These are phyloP conservation scores for Chrysolina oricalcia DNA, from an alignment of 2,888 invertebrate species.

Conservation along the genomic window DNA sequence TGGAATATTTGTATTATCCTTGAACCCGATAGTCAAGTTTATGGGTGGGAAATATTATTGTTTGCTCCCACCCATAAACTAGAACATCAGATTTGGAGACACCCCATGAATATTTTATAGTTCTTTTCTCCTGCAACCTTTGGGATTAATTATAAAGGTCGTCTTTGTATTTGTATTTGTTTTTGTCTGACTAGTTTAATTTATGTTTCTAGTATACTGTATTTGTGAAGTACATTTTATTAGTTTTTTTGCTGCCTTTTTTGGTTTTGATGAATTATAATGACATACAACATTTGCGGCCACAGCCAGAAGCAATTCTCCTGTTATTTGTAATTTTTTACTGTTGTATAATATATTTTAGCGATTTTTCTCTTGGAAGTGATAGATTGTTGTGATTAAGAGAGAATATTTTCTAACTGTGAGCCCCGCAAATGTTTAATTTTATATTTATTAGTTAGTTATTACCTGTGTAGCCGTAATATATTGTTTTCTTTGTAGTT, in stretches of 20 bases:
- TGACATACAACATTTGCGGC: slow-evolving; percentile 7
- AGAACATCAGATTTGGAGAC: background rate
- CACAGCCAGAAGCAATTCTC: slow-evolving; percentile 26
- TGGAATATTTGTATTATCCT: background rate
- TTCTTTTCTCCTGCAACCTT: slow-evolving; percentile 4
- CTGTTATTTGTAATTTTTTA: slow-evolving; percentile 29
- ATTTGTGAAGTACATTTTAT: background rate
- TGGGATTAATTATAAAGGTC: background rate
- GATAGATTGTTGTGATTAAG: slow-evolving; percentile 57
- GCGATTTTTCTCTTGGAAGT: slow-evolving; percentile 49
- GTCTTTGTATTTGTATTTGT: slow-evolving; percentile 10
- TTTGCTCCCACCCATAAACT: background rate
- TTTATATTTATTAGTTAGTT: slow-evolving; percentile 48
- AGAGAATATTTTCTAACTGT: slow-evolving; percentile 48
- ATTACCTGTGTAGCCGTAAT: background rate
- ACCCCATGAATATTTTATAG: background rate
- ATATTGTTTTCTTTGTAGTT: background rate
- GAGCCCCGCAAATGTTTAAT: slow-evolving; percentile 17
- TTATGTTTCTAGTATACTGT: slow-evolving; percentile 2
- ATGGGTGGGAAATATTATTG: background rate
- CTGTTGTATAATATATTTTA: slow-evolving; percentile 45
- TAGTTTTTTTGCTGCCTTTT: background rate
- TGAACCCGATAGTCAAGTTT: background rate
- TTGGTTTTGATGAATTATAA: slow-evolving; percentile 1
- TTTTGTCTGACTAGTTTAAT: slow-evolving; percentile 17